Evolutionary conservation across 2,113 vertebrate genomes (phyloP), one percentile per base, ranked within the genome.

Genomic region (Hemibagrus wyckioides): DNA sequence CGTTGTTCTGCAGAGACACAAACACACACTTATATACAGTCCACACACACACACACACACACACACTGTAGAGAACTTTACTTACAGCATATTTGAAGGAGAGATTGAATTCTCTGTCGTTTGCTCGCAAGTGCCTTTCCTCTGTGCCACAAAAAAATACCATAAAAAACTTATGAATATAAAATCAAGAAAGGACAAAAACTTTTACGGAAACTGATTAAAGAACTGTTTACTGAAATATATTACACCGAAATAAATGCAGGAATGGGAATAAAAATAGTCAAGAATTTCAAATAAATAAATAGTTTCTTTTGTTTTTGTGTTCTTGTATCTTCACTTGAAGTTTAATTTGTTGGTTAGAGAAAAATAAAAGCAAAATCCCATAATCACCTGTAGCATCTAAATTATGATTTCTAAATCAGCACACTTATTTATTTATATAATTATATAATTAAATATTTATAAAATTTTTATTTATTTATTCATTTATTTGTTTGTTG

Each of bases 1-100:
- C 92, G 90, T 99, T 99, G 90, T 96, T 94, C 97, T 99, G 94
- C 39, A 90, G 44, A 81, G 39, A 69, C 85, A 59, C 77, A 91
- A 81, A 6, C 23, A 65, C 39, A 50, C 7, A 81, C 23, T 17
- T 79, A 80, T 4, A 76, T 1, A 63, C 13, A 57, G 21, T 17
- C 8, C 80, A 80, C 96, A 95, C 88, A 97, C 23, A 61, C 75
- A 82, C 17, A 81, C 23, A 79, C 23, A 61, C 10, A 56, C 30
- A 15, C 14, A 48, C n/a, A 17, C 21, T n/a, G 0, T 23, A 56
- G 3, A 80, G n/a, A 41, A 15, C 13, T 44, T 0, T 79, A 93
- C 97, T 97, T 88, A 99, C 98, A 52, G 96, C 96, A 89, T 99
- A 99, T 41, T 92, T 87, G 84, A 95, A 97, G 41, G 94, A 93